phyloP scores from a whole-genome alignment of 2,113 vertebrate species.

The Istiophorus platypterus region DNA sequence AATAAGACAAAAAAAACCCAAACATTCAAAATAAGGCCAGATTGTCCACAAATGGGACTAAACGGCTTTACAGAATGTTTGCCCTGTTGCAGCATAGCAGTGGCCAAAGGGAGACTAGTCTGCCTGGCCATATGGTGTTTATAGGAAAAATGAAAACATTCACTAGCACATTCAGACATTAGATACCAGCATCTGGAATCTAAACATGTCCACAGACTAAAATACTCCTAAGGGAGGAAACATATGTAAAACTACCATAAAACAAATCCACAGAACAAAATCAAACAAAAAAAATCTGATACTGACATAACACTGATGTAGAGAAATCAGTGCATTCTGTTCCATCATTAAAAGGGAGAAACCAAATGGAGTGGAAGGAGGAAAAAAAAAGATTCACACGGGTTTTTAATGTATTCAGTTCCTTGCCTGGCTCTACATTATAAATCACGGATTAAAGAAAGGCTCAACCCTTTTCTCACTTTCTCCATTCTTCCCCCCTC shows the following conservation, averaged over 20 bases:
- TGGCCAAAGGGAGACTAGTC: conserved; percentile 53
- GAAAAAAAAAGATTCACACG: conserved; percentile 8
- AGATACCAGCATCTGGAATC: conserved; percentile 54
- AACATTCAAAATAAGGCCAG: conserved; percentile 31
- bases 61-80: conserved; percentile 39
- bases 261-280: conserved; percentile 10
- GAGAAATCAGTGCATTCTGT: conserved; percentile 21
- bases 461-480: conserved; percentile 37
- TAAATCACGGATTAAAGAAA: conserved; percentile 32
- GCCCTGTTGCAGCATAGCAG: conserved; percentile 13
- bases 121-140: conserved; percentile 48
- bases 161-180: conserved; percentile 23
- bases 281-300: conserved; percentile 1
- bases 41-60: conserved; percentile 45
- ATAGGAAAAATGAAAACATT: conserved; percentile 42
- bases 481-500: conserved; percentile 53
- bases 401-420: not conserved
- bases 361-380: not conserved
- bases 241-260: conserved; percentile 7
- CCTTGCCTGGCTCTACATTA: conserved; percentile 1
- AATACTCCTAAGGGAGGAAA: conserved; percentile 26
- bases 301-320: not conserved
- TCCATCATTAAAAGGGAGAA: conserved; percentile 4
- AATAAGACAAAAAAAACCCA: not conserved
- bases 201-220: conserved; percentile 44